phyloP scores from a whole-genome alignment of 2,113 vertebrate genomes.

The Raja brachyura region DNA sequence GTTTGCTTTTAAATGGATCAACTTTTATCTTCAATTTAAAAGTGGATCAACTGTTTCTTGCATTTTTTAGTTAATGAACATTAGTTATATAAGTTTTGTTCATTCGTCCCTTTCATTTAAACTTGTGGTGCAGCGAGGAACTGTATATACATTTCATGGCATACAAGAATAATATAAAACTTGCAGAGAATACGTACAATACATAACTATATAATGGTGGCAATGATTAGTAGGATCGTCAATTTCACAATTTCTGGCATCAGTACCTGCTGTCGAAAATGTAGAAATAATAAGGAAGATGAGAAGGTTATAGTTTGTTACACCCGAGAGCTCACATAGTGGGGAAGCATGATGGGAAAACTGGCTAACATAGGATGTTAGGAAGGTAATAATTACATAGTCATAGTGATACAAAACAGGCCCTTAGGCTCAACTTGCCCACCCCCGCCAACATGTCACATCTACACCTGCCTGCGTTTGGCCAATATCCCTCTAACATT shows the following conservation, averaged over 20 bases:
- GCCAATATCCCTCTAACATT: too few species aligned
- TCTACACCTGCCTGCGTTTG: too few species aligned
- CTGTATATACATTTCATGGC: not conserved
- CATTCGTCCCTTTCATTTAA: not conserved
- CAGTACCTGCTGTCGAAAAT: too few species aligned
- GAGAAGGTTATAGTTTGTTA: too few species aligned
- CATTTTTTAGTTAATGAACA: not conserved
- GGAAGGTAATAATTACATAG: too few species aligned
- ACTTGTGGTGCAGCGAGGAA: not conserved
- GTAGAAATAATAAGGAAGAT: too few species aligned
- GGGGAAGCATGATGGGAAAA: too few species aligned
- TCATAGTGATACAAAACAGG: too few species aligned
- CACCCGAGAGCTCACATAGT: conserved; percentile 43
- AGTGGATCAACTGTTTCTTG: not conserved
- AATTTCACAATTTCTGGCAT: not conserved
- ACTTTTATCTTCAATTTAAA: not conserved
- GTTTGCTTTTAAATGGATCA: not conserved
- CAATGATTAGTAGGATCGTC: too few species aligned
- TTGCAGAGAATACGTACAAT: not conserved
- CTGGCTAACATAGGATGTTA: too few species aligned
- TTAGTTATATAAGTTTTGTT: not conserved
- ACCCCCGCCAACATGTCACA: too few species aligned
- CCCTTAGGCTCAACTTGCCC: too few species aligned
- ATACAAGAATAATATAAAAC: not conserved
- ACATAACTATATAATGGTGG: not conserved